Percentiles rank a stretch among this genome's conserved stretches.
Conservation (phyloP, 2,113 vertebrate genomes). For the Rostratula benghalensis region DNA sequence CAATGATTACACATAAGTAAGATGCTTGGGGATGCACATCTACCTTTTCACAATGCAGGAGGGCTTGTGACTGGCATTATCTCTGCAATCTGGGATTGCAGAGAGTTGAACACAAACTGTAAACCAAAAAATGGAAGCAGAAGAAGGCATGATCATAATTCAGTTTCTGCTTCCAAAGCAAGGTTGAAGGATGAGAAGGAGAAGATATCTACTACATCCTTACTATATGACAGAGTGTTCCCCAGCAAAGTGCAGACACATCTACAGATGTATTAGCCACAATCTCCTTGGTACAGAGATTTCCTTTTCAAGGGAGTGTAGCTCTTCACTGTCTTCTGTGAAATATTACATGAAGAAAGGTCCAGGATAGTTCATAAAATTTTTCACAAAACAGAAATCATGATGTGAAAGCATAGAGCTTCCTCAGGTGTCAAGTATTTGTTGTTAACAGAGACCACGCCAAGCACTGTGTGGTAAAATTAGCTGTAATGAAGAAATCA, state of each 20-base stretch:
- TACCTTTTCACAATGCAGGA: neutral
- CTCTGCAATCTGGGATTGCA: neutral
- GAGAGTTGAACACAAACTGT: neutral
- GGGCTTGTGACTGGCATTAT: neutral
- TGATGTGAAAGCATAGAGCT: neutral
- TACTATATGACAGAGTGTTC: neutral
- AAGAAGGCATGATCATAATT: neutral
- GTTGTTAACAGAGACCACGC: neutral
- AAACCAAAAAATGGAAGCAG: neutral
- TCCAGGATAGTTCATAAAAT: neutral
- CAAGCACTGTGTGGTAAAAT: neutral
- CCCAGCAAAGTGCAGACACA: neutral
- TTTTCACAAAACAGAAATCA: neutral
- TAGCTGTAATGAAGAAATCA: neutral
- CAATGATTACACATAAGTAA: neutral
- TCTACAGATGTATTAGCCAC: neutral
- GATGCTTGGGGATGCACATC: neutral
- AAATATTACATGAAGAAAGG: neutral
- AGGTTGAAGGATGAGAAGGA: neutral
- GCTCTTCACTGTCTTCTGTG: neutral
- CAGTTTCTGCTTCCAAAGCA: neutral
- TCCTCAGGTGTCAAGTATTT: neutral
- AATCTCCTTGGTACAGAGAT: neutral
- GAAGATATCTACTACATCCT: neutral
- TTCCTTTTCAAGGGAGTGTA: neutral